Conservation (phyloP, 2,113 vertebrate genomes). For the Thunnus thynnus region DNA sequence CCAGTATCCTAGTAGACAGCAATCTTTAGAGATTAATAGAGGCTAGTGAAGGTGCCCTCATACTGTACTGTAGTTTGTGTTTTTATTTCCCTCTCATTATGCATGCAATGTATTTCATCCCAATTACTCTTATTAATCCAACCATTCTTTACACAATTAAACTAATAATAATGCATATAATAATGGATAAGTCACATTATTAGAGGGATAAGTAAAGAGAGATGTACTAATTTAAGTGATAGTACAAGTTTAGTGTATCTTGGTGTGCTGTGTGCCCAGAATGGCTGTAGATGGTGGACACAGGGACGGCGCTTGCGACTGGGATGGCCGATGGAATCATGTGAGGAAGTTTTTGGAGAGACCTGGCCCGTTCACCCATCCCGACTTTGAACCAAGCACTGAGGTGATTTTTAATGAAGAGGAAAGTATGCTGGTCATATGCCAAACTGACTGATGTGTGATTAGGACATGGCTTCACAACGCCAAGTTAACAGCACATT, state of each 20-base stretch:
- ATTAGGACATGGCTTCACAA: not conserved
- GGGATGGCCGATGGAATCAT: slow-evolving; percentile 98
- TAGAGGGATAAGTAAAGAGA: not conserved
- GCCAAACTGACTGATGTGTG: not conserved
- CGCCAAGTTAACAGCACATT: not conserved
- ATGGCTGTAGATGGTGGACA: slow-evolving; percentile 98
- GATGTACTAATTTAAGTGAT: not conserved
- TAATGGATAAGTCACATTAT: not conserved
- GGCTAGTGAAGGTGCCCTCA: too few relatives aligned
- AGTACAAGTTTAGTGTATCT: slow-evolving; percentile 33
- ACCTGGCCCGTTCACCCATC: slow-evolving; percentile 97
- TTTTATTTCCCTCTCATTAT: too few relatives aligned
- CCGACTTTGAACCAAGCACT: slow-evolving; percentile 97
- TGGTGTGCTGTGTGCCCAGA: slow-evolving; percentile 90
- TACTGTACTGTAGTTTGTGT: too few relatives aligned
- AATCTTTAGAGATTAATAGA: too few relatives aligned
- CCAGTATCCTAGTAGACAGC: too few relatives aligned
- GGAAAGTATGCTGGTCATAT: not conserved
- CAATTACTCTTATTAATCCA: not conserved
- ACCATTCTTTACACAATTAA: not conserved
- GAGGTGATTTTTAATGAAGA: slow-evolving; percentile 86
- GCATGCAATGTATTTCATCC: not conserved
- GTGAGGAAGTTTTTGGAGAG: slow-evolving; percentile 97
- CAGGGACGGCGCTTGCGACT: slow-evolving; percentile 90
- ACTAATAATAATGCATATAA: not conserved